Base-by-base conservation (phyloP, 2,797 vertebrate genomes). In the Tokudaia muenninki region DNA sequence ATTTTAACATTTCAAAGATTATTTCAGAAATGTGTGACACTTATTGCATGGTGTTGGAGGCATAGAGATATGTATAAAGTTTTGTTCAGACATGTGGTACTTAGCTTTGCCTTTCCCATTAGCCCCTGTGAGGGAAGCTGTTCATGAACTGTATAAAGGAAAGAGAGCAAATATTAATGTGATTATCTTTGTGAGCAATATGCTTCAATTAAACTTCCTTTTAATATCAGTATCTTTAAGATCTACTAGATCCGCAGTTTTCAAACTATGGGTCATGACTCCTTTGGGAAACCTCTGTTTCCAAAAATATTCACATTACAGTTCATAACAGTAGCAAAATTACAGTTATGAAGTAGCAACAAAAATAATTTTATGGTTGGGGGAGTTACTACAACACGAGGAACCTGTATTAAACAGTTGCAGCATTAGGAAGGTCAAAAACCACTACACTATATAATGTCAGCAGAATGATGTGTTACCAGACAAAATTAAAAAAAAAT, bases 51-150 rank as follows among this genome's bases (percentile, higher is more conserved):
- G 24, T 94, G 44, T 92, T 92, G 37, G 59, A 72, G 55, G 63
- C 22, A 6, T 67, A 63, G 52, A 79, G 81, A 31, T 50, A 41
- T 84, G 34, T 34, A 47, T 92, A 47, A 74, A 80, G 19, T 80
- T 84, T 94, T 59, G 91, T 82, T 97, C 34, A 74, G 47, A 26
- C 50, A n/a, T 55, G 3, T 44, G 41, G 90, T 92, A 75, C 44
- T 95, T 24, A 82, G 67, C 12, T 96, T 90, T 91, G 50, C 55
- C 88, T 96, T 96, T 97, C 70, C 21, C 31, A 17, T 75, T 95
- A 63, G 16, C n/a, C 21, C 78, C 17, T 87, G 4, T 96, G 95
- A 97, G 78, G 75, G 83, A 90, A 96, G 10, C 82, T 80, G 70
- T 95, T 77, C 80, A 16, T 91, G 52, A 84, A 79, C 31, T 72